A percentile compares a stretch with the other conserved stretches of the same genome.
Conservation (phyloP, 2,888 invertebrate species). For the Oxycera nigricornis region DNA sequence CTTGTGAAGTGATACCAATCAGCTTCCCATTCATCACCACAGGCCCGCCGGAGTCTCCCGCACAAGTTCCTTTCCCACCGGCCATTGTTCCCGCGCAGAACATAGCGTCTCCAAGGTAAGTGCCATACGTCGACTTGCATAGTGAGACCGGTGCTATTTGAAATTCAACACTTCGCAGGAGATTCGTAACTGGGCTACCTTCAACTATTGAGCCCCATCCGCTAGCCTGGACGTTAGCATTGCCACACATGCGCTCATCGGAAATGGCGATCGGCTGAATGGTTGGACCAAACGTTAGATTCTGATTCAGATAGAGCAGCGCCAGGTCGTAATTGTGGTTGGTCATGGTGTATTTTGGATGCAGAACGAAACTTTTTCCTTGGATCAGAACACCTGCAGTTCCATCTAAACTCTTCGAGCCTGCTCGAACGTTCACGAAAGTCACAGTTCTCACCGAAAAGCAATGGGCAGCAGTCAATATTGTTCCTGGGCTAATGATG, state of each 20-base stretch:
- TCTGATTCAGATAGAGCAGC: slow-evolving; percentile 61
- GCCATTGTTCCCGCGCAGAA: not conserved
- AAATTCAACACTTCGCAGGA: not conserved
- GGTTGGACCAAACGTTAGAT: slow-evolving; percentile 58
- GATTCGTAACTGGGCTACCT: not conserved
- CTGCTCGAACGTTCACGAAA: too few species aligned
- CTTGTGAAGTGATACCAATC: slow-evolving; percentile 16
- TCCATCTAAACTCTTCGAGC: too few species aligned
- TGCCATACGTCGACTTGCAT: not conserved
- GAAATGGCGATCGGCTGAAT: slow-evolving; percentile 55
- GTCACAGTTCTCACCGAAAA: too few species aligned
- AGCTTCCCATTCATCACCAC: slow-evolving; percentile 7
- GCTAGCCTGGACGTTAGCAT: not conserved
- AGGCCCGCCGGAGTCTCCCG: slow-evolving; percentile 35
- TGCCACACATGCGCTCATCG: not conserved
- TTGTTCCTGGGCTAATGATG: slow-evolving; percentile 48
- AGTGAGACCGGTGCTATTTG: not conserved
- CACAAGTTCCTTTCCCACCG: slow-evolving; percentile 1
- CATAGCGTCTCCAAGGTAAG: not conserved
- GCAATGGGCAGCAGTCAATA: slow-evolving; percentile 51
- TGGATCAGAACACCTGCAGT: too few species aligned
- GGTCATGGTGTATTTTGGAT: not conserved
- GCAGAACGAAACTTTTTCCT: too few species aligned
- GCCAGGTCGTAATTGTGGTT: slow-evolving; percentile 64
- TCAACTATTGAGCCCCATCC: not conserved